Evolutionary conservation across 2,888 invertebrate genomes (phyloP).

Genomic region (Epinotia demarniana): DNA sequence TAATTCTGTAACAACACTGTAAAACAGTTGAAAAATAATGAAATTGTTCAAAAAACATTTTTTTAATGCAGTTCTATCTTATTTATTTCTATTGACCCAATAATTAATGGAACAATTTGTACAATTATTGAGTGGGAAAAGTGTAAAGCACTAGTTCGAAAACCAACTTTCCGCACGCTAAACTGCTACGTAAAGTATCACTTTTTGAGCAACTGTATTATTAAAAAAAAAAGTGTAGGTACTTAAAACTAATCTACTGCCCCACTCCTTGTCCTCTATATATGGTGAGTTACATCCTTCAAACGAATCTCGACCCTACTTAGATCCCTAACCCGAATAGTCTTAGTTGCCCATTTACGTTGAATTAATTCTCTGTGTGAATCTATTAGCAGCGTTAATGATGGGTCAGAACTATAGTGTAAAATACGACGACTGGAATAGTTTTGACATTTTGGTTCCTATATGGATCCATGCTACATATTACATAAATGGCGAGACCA

Average conservation of each 20-base stretch:
- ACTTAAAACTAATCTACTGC: background rate
- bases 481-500: too few relatives aligned
- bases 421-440: background rate
- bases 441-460: background rate
- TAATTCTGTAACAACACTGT: too few relatives aligned
- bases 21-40: too few relatives aligned
- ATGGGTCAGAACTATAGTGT: slow-evolving; percentile 14
- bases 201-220: too few relatives aligned
- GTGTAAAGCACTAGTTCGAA: too few relatives aligned
- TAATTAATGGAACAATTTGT: too few relatives aligned
- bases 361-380: slow-evolving; percentile 33
- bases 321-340: slow-evolving; percentile 21
- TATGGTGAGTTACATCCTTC: slow-evolving; percentile 15
- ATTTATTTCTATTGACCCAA: too few relatives aligned
- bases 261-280: background rate
- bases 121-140: too few relatives aligned
- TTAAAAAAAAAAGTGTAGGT: background rate
- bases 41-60: too few relatives aligned
- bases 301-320: slow-evolving; percentile 21
- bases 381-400: slow-evolving; percentile 20
- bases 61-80: too few relatives aligned
- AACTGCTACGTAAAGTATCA: too few relatives aligned
- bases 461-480: background rate
- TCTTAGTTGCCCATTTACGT: slow-evolving; percentile 27
- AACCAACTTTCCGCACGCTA: too few relatives aligned